phyloP scores from a whole-genome alignment of 1,140 invertebrate genomes.

The Trialeurodes vaporariorum region DNA sequence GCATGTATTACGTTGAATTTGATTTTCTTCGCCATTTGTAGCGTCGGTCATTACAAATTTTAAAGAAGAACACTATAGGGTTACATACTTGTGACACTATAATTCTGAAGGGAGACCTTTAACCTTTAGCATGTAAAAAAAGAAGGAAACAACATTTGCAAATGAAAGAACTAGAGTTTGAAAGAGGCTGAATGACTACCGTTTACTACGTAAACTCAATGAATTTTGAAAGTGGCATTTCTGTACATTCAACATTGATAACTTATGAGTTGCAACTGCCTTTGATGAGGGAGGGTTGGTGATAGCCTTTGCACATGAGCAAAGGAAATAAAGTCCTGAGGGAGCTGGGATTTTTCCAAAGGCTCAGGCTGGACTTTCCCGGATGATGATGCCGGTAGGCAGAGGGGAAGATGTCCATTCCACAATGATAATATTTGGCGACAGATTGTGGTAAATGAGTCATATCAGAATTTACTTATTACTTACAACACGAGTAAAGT shows the following conservation, averaged over 20 bases:
- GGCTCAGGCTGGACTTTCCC: neutral
- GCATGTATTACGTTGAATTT: slow-evolving; percentile 18
- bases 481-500: neutral
- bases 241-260: no score
- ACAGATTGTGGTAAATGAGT: neutral
- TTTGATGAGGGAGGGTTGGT: no score
- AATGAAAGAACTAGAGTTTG: neutral
- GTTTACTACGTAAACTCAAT: neutral
- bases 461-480: neutral
- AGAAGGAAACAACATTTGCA: neutral
- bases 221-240: no score
- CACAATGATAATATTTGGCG: neutral
- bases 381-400: neutral
- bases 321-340: neutral
- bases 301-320: neutral
- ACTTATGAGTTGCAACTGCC: no score
- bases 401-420: no score
- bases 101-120: no score
- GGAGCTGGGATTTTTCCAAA: neutral
- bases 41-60: no score
- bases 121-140: slow-evolving; percentile 1
- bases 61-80: neutral
- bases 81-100: no score
- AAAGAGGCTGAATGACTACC: neutral
- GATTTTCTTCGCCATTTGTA: slow-evolving; percentile 22